Percentiles rank a stretch among this genome's conserved stretches.
Evolutionary conservation across 2,113 vertebrate genomes (phyloP).

Genomic region (Progne subis): DNA sequence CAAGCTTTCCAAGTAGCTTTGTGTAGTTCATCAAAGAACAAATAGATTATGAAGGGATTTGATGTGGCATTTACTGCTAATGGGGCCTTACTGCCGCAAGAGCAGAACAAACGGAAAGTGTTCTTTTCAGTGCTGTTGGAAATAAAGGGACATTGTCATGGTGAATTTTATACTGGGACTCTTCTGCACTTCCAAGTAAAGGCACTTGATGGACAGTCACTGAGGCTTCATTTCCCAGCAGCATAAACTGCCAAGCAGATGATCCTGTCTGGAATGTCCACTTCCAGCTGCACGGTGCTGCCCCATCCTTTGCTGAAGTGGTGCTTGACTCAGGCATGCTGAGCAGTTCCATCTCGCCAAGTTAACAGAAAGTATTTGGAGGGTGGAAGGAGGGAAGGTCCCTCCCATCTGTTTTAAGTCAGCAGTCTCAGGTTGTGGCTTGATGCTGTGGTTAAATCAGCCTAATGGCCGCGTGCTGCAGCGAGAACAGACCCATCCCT

Average conservation of each 20-base stretch:
- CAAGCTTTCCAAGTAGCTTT: constrained; percentile 39
- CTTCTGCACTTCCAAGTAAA: not conserved
- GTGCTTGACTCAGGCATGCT: not conserved
- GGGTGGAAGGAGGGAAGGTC: not conserved
- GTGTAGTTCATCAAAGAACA: constrained; percentile 12
- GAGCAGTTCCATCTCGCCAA: not conserved
- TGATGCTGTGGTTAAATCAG: not conserved
- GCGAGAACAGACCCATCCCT: not conserved
- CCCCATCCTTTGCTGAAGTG: not conserved
- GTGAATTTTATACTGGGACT: not conserved
- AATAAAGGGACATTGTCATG: not conserved
- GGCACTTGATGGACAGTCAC: not conserved
- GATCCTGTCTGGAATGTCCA: not conserved
- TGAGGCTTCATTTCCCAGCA: not conserved
- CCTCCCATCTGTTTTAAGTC: not conserved
- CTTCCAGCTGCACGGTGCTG: not conserved
- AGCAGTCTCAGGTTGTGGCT: not conserved
- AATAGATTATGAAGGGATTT: constrained; percentile 23
- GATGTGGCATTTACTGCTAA: constrained; percentile 6
- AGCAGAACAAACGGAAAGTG: not conserved
- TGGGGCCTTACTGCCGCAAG: not conserved
- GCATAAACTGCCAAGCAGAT: not conserved
- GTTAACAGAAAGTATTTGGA: not conserved
- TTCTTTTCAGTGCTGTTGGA: not conserved
- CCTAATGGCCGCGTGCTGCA: not conserved